Conservation (phyloP, 2,113 vertebrate genomes). For the Leucoraja erinaceus region DNA sequence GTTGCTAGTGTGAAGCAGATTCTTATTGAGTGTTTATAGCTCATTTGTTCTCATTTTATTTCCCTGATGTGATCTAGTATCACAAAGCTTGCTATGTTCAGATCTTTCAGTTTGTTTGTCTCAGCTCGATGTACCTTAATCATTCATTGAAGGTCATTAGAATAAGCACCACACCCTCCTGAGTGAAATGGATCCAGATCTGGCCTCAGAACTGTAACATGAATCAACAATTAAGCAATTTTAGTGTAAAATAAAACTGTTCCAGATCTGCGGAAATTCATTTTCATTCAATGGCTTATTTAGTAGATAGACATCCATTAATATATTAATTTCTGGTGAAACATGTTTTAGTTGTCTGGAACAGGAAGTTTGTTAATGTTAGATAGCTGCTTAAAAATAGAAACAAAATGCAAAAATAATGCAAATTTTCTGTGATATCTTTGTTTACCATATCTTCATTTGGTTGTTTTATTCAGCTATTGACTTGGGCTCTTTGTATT, state of each 20-base stretch:
- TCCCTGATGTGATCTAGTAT: neutral
- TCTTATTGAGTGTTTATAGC: neutral
- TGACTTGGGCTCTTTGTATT: no score
- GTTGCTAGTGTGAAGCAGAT: neutral
- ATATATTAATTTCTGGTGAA: slow-evolving; percentile 25
- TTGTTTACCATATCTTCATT: neutral
- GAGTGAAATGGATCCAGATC: neutral
- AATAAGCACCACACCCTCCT: neutral
- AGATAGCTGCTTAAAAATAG: neutral
- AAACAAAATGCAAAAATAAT: neutral
- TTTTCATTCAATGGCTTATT: slow-evolving; percentile 7
- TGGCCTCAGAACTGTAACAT: neutral
- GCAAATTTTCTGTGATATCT: neutral
- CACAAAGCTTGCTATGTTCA: neutral
- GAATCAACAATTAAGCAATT: neutral
- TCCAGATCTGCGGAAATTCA: neutral
- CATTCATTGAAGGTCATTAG: neutral
- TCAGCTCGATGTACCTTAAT: neutral
- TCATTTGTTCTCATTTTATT: neutral
- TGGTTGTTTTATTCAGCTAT: neutral
- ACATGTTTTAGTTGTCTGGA: slow-evolving; percentile 1
- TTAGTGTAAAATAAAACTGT: neutral
- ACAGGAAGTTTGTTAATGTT: neutral
- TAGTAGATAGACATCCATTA: neutral
- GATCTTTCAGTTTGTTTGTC: neutral